Base-by-base conservation (phyloP, 2,888 invertebrate genomes). In the Caenorhabditis zanzibari region DNA sequence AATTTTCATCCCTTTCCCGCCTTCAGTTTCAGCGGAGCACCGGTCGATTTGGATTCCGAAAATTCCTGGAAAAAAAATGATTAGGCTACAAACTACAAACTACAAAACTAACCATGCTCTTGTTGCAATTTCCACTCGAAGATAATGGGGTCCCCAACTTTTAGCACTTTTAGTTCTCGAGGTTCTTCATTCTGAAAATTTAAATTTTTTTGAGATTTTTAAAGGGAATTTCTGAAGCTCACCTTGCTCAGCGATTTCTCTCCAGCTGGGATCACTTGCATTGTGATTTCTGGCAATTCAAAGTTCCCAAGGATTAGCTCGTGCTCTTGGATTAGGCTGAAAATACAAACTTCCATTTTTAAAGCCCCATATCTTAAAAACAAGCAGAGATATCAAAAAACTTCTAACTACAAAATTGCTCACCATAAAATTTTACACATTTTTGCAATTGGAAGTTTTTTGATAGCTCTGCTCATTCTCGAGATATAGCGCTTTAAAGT, bases 1-100 rank as follows among this genome's bases (percentile, higher is more conserved):
- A 9, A 83, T 82, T 47, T 44, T 49, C 77, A 77, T 77, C 22
- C 82, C 82, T 73, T 54, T 77, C 73, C 82, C 82, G 41, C 68
- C 61, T 12, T 28, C 44, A 1, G 77, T 77, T 64, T 82, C 82
- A 2, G 82, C 82, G 0, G 71, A 69, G 22, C 82, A 82, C 16
- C 61, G 26, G 1, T 77, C 82, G 14, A 82, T 28, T 22, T 68
- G 64, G 12, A 82, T 77, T 4, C 82, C 82, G 26, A 82, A 73
- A 6, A 82, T 73, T 7, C 72, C 77, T 52, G 41, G n/a, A 58
- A 44, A 54, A 59, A 19, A 1, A 9, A 6, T 22, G 16, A 9
- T 41, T 10, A 41, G 19, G 7, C 10, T 35, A 41, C 19, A 24
- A 41, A 14, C 58, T 19, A 28, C 14, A 58, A 26, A 24, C 24